A percentile compares a stretch with the other conserved stretches of the same genome.
phyloP scores from a whole-genome alignment of 2,888 invertebrate species.

The Plusia festucae region DNA sequence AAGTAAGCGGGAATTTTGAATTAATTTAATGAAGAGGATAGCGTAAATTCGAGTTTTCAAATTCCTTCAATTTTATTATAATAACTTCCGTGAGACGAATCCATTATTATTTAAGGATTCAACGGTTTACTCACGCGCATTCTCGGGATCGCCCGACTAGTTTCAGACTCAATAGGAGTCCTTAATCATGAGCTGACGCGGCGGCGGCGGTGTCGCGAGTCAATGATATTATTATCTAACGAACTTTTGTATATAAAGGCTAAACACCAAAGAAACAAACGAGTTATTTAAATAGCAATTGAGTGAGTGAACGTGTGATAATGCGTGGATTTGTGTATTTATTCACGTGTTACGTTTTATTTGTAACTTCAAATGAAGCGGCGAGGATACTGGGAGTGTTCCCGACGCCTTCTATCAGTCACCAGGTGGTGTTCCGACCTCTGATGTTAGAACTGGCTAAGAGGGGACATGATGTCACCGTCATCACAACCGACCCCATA shows the following conservation, averaged over 20 bases:
- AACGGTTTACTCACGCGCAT: too few species aligned
- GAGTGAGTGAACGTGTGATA: not conserved
- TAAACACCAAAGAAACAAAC: too few species aligned
- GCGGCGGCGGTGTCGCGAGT: too few species aligned
- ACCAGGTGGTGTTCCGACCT: constrained; percentile 79
- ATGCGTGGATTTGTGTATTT: not conserved
- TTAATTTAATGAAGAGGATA: too few species aligned
- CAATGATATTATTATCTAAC: not conserved
- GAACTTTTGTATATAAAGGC: not conserved
- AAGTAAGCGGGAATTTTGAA: too few species aligned
- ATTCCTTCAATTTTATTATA: too few species aligned
- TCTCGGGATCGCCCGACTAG: too few species aligned
- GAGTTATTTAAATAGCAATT: not conserved
- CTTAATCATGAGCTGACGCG: too few species aligned
- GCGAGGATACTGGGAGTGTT: constrained; percentile 65
- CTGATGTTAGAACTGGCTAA: constrained; percentile 75
- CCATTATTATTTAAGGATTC: too few species aligned
- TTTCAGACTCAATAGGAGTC: too few species aligned
- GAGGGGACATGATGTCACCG: constrained; percentile 81
- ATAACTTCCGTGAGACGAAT: too few species aligned
- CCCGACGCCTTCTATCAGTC: constrained; percentile 80
- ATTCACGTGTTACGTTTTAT: not conserved
- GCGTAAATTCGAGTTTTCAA: too few species aligned
- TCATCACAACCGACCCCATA: constrained; percentile 78
- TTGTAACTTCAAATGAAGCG: constrained; percentile 32